Evolutionary conservation across 2,888 invertebrate genomes (phyloP).

Genomic region (Melangyna quadrimaculata): DNA sequence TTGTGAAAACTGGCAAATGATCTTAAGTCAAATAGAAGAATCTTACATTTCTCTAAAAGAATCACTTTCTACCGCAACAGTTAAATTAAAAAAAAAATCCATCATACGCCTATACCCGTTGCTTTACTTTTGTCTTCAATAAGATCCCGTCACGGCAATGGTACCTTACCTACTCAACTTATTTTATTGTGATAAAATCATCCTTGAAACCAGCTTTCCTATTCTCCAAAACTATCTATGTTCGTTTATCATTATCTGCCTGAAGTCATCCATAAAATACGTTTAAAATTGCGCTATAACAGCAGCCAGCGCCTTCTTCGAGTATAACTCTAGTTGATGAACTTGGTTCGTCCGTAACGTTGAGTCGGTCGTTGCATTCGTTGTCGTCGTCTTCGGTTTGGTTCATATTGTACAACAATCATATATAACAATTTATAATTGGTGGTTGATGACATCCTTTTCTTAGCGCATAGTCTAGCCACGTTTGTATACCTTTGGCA

Average conservation of each 20-base stretch:
- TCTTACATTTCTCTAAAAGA: no score
- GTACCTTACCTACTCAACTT: not conserved
- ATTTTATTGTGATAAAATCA: conserved; percentile 57
- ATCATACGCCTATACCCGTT: not conserved
- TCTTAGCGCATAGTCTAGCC: conserved; percentile 23
- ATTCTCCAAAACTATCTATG: not conserved
- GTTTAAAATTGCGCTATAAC: conserved; percentile 30
- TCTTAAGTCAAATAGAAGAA: no score
- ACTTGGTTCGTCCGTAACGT: not conserved
- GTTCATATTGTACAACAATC: conserved; percentile 67
- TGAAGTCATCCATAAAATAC: conserved; percentile 56
- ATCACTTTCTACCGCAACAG: not conserved
- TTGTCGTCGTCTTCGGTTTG: not conserved
- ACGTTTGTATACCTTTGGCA: conserved; percentile 50
- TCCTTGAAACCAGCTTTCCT: conserved; percentile 27
- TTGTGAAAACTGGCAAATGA: no score
- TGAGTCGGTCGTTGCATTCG: not conserved
- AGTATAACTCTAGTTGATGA: conserved; percentile 23
- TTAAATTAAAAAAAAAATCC: not conserved
- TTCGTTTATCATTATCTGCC: conserved; percentile 27
- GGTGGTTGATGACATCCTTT: conserved; percentile 72
- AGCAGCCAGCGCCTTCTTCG: conserved; percentile 38
- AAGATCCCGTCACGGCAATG: not conserved
- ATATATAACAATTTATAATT: conserved; percentile 71
- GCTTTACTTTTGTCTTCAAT: not conserved